phyloP scores from a whole-genome alignment of 92 coral and sea anemone species.

The Diadumene lineata region DNA sequence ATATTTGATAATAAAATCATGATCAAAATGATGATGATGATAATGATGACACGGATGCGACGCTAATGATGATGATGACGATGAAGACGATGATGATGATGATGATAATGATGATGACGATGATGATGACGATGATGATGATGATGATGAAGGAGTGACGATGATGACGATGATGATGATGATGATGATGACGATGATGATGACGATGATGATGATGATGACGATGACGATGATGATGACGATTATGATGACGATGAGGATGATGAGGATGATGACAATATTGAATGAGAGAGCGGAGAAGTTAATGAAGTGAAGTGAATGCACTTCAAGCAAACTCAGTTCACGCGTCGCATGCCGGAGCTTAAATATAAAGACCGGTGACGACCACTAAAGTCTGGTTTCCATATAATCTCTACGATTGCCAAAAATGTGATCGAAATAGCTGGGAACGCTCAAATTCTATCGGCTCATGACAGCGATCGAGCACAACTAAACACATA shows the following conservation, averaged over 20 bases:
- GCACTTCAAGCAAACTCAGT: no score
- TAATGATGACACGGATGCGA: not conserved
- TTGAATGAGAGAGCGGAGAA: no score
- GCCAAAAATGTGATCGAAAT: no score
- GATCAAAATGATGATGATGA: not conserved
- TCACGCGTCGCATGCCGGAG: no score
- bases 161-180: not conserved
- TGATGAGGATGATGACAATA: not conserved
- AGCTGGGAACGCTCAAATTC: no score
- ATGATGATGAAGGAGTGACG: not conserved
- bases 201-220: not conserved
- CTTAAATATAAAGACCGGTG: no score
- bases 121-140: not conserved
- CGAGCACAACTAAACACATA: no score
- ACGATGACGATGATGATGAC: not conserved
- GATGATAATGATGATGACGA: not conserved
- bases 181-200: not conserved
- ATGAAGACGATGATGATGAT: not conserved
- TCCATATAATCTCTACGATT: no score
- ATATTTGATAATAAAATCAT: not conserved
- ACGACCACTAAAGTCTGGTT: no score
- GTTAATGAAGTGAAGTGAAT: no score
- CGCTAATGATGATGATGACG: constrained; percentile 4
- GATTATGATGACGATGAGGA: not conserved
- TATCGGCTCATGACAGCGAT: no score